These are phyloP conservation scores for Tholera decimalis DNA, from an alignment of 2,888 invertebrate genomes.

Conservation along the genomic window DNA sequence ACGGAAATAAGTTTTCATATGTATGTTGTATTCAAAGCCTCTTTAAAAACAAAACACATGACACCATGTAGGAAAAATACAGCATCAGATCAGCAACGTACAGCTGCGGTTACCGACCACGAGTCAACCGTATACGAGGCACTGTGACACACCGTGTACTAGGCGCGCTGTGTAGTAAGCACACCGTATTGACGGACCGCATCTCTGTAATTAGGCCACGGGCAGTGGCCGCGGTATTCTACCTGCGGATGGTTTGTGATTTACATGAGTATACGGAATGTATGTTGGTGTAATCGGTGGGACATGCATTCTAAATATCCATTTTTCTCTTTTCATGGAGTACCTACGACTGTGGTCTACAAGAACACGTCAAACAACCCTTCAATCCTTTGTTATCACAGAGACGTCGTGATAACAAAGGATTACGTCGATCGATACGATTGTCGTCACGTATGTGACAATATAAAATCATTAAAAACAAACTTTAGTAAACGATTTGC, in stretches of 20 bases:
- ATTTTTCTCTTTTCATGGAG: too few species aligned
- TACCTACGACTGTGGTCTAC: too few species aligned
- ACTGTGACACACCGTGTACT: neutral
- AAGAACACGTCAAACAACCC: too few species aligned
- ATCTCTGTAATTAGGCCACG: constrained; percentile 45
- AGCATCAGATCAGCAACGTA: constrained; percentile 5
- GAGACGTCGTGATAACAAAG: too few species aligned
- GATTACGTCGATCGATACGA: too few species aligned
- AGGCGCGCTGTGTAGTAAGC: neutral
- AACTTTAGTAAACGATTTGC: too few species aligned
- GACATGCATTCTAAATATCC: neutral
- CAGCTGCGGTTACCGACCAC: constrained; percentile 29
- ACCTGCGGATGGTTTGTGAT: constrained; percentile 10
- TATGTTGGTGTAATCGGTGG: neutral
- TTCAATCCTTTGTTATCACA: too few species aligned
- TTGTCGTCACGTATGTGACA: too few species aligned
- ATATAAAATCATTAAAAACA: too few species aligned
- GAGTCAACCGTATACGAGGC: neutral
- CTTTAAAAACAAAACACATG: neutral
- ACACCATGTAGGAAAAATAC: neutral
- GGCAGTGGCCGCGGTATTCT: constrained; percentile 15
- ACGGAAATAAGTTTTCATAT: too few species aligned
- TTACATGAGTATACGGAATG: neutral
- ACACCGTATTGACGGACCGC: constrained; percentile 30
- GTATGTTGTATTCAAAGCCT: too few species aligned